These are phyloP conservation scores for Psix sp. DNA, from an alignment of 1,140 invertebrate species.

Conservation along the genomic window DNA sequence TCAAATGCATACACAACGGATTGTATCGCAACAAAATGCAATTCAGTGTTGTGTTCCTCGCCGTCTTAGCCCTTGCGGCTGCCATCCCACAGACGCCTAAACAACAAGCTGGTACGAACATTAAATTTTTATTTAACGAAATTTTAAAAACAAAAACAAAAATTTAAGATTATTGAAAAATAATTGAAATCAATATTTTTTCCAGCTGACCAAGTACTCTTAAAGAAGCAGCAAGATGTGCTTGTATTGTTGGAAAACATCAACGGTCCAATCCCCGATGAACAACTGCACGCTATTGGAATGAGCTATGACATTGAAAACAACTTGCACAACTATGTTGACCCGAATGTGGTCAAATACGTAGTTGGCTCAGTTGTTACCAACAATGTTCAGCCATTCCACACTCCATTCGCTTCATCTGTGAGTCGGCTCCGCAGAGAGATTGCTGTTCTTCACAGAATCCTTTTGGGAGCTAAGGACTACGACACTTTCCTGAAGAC, in stretches of 20 bases:
- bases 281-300: slow-evolving; percentile 68
- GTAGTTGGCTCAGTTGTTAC: slow-evolving; percentile 63
- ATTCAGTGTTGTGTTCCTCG: slow-evolving; percentile 69
- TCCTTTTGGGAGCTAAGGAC: slow-evolving; percentile 75
- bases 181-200: slow-evolving; percentile 8
- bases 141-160: not conserved
- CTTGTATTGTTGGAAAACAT: slow-evolving; percentile 82
- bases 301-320: slow-evolving; percentile 65
- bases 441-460: slow-evolving; percentile 64
- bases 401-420: slow-evolving; percentile 63
- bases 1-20: slow-evolving; percentile 63
- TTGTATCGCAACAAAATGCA: slow-evolving; percentile 72
- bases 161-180: slow-evolving; percentile 5
- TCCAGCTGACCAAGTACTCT: slow-evolving; percentile 77
- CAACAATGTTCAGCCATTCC: slow-evolving; percentile 68
- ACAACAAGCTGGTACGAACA: slow-evolving; percentile 72
- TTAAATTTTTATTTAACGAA: not conserved
- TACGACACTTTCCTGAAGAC: slow-evolving; percentile 72
- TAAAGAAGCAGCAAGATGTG: slow-evolving; percentile 80
- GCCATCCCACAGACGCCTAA: slow-evolving; percentile 63
- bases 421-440: slow-evolving; percentile 70
- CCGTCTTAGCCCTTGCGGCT: slow-evolving; percentile 70
- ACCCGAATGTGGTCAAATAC: slow-evolving; percentile 67
- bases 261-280: slow-evolving; percentile 73
- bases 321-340: slow-evolving; percentile 62